A percentile compares a stretch with the other conserved stretches of the same genome.
phyloP scores from a whole-genome alignment of 2,797 vertebrate species.

The Acrossocheilus fasciatus region DNA sequence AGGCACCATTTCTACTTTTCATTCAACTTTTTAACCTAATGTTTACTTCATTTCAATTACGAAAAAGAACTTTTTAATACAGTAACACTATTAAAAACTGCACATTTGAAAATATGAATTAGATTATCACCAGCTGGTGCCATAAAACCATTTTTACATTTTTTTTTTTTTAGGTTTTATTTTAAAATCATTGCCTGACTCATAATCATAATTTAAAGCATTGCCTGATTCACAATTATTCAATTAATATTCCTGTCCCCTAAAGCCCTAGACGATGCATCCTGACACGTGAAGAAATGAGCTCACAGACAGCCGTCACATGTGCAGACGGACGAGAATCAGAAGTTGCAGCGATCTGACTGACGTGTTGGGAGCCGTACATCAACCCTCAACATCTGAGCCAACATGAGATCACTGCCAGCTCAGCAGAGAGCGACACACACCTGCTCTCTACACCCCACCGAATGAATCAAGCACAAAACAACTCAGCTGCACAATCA shows the following conservation, averaged over 20 bases:
- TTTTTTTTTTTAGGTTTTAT: no score
- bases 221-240: background rate
- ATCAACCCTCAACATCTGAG: conserved; percentile 46
- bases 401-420: conserved; percentile 44
- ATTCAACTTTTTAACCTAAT: background rate
- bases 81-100: background rate
- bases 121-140: background rate
- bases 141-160: background rate
- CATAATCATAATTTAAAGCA: background rate
- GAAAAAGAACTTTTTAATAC: background rate
- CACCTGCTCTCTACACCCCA: conserved; percentile 1
- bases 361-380: conserved; percentile 30
- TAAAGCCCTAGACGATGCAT: background rate
- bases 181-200: background rate
- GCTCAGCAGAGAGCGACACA: conserved; percentile 5
- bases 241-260: background rate
- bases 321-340: background rate
- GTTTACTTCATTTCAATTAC: background rate
- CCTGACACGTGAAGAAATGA: background rate
- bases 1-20: background rate
- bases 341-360: background rate
- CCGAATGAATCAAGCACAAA: background rate
- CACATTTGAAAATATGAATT: background rate
- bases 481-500: background rate
- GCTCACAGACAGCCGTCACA: background rate